phyloP scores from a whole-genome alignment of 37 sponge, comb jelly and placozoan species.

The Crambe crambe region DNA sequence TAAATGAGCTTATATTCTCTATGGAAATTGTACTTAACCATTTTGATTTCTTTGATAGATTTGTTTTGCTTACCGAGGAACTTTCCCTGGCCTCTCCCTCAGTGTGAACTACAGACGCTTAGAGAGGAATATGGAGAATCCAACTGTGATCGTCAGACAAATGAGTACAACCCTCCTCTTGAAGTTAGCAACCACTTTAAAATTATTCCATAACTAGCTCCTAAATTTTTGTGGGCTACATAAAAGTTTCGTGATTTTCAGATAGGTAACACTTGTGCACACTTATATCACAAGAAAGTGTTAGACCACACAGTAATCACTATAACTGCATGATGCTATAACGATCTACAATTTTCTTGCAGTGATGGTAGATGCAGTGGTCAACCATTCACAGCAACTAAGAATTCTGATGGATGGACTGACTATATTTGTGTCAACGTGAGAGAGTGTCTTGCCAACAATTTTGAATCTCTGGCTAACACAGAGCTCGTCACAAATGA shows the following conservation, averaged over 20 bases:
- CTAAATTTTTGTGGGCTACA: too few relatives aligned
- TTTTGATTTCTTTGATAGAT: slow-evolving; percentile 26
- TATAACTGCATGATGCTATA: too few relatives aligned
- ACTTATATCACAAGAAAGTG: too few relatives aligned
- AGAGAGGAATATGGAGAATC: neutral
- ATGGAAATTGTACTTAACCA: neutral
- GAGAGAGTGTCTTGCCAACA: neutral
- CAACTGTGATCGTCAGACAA: neutral
- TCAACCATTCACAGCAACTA: neutral
- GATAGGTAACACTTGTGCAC: too few relatives aligned
- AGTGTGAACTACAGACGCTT: neutral
- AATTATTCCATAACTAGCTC: too few relatives aligned
- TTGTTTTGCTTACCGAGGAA: slow-evolving; percentile 60
- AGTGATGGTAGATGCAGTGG: neutral
- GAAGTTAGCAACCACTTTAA: too few relatives aligned
- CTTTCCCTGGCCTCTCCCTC: neutral
- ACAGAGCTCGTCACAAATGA: neutral
- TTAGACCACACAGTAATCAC: too few relatives aligned
- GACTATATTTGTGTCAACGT: slow-evolving; percentile 12
- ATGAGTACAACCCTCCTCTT: neutral
- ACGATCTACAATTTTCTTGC: too few relatives aligned
- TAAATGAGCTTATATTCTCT: neutral
- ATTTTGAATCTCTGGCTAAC: neutral
- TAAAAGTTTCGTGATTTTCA: too few relatives aligned
- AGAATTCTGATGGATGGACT: slow-evolving; percentile 6